A percentile compares a stretch with the other conserved stretches of the same genome.
phyloP scores from a whole-genome alignment of 2,113 vertebrate genomes.

The Papio anubis region DNA sequence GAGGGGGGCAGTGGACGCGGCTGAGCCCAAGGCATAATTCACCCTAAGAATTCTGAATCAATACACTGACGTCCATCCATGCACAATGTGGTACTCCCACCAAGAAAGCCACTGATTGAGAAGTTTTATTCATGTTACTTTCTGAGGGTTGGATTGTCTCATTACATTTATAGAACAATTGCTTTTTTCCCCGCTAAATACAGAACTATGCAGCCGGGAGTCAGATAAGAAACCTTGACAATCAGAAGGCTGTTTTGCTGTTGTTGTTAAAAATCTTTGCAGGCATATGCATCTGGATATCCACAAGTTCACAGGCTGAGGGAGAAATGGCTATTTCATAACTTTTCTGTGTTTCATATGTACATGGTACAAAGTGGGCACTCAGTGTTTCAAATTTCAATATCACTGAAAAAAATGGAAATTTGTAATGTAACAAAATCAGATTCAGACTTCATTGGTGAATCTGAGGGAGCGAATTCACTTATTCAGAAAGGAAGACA shows the following conservation, averaged over 20 bases:
- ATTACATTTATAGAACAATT: background rate
- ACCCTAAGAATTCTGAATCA: slow-evolving; percentile 37
- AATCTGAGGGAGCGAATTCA: background rate
- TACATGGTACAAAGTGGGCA: accelerated
- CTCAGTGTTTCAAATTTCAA: background rate
- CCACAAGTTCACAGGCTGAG: background rate
- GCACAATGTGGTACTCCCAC: background rate
- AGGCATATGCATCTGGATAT: background rate
- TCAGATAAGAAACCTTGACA: background rate
- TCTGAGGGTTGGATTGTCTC: background rate
- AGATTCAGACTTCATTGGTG: background rate
- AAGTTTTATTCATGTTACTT: background rate
- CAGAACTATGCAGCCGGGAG: background rate
- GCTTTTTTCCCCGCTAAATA: background rate
- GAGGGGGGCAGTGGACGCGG: background rate
- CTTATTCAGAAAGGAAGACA: background rate
- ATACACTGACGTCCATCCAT: slow-evolving; percentile 55
- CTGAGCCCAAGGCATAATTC: slow-evolving; percentile 54
- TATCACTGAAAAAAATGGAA: background rate
- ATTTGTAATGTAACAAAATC: background rate
- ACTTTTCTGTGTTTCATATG: background rate
- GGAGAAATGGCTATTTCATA: background rate
- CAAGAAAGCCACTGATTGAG: background rate
- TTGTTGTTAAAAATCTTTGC: background rate
- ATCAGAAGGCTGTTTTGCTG: background rate